Base-by-base conservation (phyloP, 2,797 vertebrate species). In the Poeciliopsis turneri region DNA sequence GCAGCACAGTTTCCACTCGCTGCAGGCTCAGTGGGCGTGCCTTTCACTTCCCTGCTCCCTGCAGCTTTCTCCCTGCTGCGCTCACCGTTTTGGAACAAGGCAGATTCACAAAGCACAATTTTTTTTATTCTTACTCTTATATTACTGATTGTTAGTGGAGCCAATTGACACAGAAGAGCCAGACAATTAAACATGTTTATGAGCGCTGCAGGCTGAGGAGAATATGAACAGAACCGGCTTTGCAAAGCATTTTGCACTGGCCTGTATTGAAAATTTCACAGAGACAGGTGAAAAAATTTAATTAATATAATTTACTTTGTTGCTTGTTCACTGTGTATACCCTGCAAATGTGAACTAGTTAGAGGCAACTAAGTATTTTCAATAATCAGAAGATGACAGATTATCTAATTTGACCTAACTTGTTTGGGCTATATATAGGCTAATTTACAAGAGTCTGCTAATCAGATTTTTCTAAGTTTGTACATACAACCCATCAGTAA, bases 41-140 rank as follows among this genome's bases (percentile, higher is more conserved):
- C 66, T 77, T 70, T 70, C 76, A 43, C 66, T 68, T 45, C 66
- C 12, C 66, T 70, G 76, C 49, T 77, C 66, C 66, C 64, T 70
- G 76, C 39, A 43, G 76, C 76, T 43, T 43, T 49, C 74, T 77
- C 39, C 18, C 36, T 43, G 47, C 36, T 55, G 64, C 41, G 36
- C 61, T 53, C 8, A 11, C 36, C 70, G 36, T 70, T 55, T 70
- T 30, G 23, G 66, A 51, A 55, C 41, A 49, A 77, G 45, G 25
- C 47, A 77, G 16, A 76, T 25, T 28, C 75, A 76, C 20, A 23
- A 41, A 41, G 41, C 49, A 70, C 36, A 70, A 6, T 25, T 30
- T 30, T 45, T 72, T 45, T 39, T 5, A n/a, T n/a, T 57, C 33
- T 72, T 47, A n/a, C 3, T n/a, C 43, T 25, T 59, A 5, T 9